phyloP scores from a whole-genome alignment of 2,113 vertebrate genomes.

The Alexandromys fortis region DNA sequence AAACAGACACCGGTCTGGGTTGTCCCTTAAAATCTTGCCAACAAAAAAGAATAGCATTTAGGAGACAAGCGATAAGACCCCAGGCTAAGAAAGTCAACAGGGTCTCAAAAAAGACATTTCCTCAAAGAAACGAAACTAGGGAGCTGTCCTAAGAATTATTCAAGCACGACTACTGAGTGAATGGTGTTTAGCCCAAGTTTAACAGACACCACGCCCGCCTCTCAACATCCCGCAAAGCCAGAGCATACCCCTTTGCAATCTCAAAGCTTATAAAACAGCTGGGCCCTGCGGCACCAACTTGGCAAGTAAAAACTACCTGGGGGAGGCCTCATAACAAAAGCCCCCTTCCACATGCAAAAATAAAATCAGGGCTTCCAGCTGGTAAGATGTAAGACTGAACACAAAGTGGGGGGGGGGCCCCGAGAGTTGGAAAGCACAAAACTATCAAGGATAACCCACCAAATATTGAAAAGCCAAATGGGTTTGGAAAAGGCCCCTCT shows the following conservation, averaged over 20 bases:
- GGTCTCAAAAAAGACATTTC: conserved; percentile 38
- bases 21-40: conserved; percentile 23
- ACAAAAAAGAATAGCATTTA: not conserved
- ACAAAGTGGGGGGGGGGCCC: not conserved
- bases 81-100: conserved; percentile 18
- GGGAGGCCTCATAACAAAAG: conserved; percentile 43
- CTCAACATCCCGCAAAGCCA: not conserved
- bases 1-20: not conserved
- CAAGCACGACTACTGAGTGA: not conserved
- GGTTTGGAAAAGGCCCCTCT: conserved; percentile 45
- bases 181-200: not conserved
- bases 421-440: conserved; percentile 35
- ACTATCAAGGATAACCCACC: conserved; percentile 40
- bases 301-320: not conserved
- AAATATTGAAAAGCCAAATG: conserved; percentile 27
- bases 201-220: not conserved
- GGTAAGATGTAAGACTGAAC: conserved; percentile 30
- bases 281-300: not conserved
- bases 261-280: conserved; percentile 41
- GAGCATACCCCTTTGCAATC: conserved; percentile 3
- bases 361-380: not conserved
- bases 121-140: conserved; percentile 34
- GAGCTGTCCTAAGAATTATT: not conserved
- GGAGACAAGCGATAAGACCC: not conserved
- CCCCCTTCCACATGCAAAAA: not conserved